phyloP scores from a whole-genome alignment of 2,888 invertebrate genomes.

The Eutolmus rufibarbis region DNA sequence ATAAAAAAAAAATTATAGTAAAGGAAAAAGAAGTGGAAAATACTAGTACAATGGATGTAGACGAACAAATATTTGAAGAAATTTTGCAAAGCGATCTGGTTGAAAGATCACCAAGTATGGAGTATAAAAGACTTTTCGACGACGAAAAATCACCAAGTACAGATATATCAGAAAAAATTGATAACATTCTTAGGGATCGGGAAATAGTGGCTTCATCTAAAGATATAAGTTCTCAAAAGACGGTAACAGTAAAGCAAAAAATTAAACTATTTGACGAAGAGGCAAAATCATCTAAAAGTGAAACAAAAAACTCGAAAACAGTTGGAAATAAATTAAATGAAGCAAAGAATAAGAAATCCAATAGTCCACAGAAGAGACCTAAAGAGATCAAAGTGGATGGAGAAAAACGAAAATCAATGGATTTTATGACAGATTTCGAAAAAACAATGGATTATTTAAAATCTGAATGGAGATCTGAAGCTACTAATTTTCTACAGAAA shows the following conservation, averaged over 20 bases:
- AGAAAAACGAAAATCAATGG: background rate
- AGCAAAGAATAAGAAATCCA: background rate
- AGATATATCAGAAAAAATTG: conserved; percentile 60
- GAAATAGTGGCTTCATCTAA: conserved; percentile 53
- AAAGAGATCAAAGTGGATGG: background rate
- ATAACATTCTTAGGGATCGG: conserved; percentile 53
- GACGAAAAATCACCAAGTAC: conserved; percentile 61
- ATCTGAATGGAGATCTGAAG: conserved; percentile 59
- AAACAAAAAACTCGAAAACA: conserved; percentile 43
- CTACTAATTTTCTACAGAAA: conserved; percentile 59
- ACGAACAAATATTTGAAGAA: conserved; percentile 59
- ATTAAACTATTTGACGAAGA: conserved; percentile 55
- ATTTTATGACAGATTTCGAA: conserved; percentile 54
- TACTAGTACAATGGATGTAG: conserved; percentile 50
- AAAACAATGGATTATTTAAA: conserved; percentile 61
- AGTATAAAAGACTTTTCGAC: conserved; percentile 59
- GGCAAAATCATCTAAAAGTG: conserved; percentile 39
- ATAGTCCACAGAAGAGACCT: background rate
- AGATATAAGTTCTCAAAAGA: conserved; percentile 13
- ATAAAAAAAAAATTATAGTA: conserved; percentile 12
- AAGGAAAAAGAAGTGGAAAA: background rate
- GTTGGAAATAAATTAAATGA: background rate
- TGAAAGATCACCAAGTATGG: conserved; percentile 58
- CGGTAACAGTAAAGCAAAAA: conserved; percentile 47
- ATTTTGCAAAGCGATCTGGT: conserved; percentile 53